These are phyloP conservation scores for Chelon labrosus DNA, from an alignment of 2,797 vertebrate genomes.

Conservation along the genomic window DNA sequence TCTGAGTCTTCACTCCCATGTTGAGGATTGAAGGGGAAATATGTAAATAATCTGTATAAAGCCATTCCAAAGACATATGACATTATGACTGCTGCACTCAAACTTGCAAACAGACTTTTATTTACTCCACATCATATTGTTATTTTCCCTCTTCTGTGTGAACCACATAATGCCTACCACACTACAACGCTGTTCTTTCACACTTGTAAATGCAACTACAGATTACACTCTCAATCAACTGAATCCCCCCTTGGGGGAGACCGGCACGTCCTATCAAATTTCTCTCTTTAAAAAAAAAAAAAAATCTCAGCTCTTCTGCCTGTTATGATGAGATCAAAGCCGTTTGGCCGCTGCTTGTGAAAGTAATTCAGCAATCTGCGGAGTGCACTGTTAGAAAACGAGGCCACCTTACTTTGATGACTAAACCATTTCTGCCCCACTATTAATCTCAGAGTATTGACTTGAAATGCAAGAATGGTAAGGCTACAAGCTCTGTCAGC, in stretches of 20 bases:
- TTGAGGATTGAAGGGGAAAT: not conserved
- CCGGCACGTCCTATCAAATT: slow-evolving; percentile 41
- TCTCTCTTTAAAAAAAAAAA: slow-evolving; percentile 19
- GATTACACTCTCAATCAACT: slow-evolving; percentile 50
- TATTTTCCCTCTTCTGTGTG: not conserved
- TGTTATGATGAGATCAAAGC: slow-evolving; percentile 73
- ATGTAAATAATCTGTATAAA: slow-evolving; percentile 13
- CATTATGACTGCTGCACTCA: not conserved
- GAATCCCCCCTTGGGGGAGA: slow-evolving; percentile 20
- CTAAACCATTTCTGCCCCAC: slow-evolving; percentile 62
- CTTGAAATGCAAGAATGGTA: slow-evolving; percentile 48
- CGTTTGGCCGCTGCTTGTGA: slow-evolving; percentile 42
- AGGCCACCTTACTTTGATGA: slow-evolving; percentile 64
- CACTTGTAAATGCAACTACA: slow-evolving; percentile 40
- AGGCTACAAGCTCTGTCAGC: slow-evolving; percentile 24
- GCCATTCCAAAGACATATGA: not conserved
- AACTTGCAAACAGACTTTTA: not conserved
- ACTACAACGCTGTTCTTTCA: slow-evolving; percentile 13
- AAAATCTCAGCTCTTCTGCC: slow-evolving; percentile 51
- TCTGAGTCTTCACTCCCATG: slow-evolving; percentile 17
- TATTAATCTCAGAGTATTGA: slow-evolving; percentile 70
- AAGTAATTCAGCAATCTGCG: slow-evolving; percentile 60
- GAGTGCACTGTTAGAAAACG: slow-evolving; percentile 44
- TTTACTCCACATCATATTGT: not conserved
- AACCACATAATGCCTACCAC: slow-evolving; percentile 7